Percentiles rank a stretch among this genome's conserved stretches.
Conservation (phyloP, 2,888 invertebrate genomes). For the Mimas tiliae region DNA sequence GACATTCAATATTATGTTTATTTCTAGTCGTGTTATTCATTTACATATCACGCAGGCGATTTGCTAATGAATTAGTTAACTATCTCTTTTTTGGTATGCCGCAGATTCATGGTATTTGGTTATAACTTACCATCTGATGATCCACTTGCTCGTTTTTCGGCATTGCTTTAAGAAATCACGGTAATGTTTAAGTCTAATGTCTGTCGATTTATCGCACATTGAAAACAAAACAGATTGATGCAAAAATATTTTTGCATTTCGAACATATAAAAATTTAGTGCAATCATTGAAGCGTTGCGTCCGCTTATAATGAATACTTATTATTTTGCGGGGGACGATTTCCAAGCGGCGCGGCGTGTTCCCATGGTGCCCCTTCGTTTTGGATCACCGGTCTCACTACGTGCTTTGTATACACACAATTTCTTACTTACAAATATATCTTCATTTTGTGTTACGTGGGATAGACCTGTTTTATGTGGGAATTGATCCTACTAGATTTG, state of each 20-base stretch:
- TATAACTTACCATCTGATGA: no score
- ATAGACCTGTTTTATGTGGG: conserved; percentile 7
- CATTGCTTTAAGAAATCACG: no score
- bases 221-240: conserved; percentile 3
- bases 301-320: conserved; percentile 26
- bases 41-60: no score
- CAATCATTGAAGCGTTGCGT: conserved; percentile 19
- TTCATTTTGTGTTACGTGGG: conserved; percentile 22
- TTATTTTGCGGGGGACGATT: conserved; percentile 25
- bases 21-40: no score
- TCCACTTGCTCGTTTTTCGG: no score
- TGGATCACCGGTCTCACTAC: conserved; percentile 31
- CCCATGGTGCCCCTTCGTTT: conserved; percentile 35
- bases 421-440: conserved; percentile 19
- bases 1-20: no score
- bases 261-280: conserved; percentile 15
- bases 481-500: conserved; percentile 5
- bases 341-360: conserved; percentile 28
- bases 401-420: conserved; percentile 17
- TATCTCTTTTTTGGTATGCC: no score
- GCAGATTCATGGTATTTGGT: no score
- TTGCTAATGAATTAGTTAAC: no score
- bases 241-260: conserved; percentile 8
- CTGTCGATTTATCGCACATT: no score
- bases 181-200: neutral